Conservation (phyloP, 2,113 vertebrate species). For the Nannobrachium achirus region DNA sequence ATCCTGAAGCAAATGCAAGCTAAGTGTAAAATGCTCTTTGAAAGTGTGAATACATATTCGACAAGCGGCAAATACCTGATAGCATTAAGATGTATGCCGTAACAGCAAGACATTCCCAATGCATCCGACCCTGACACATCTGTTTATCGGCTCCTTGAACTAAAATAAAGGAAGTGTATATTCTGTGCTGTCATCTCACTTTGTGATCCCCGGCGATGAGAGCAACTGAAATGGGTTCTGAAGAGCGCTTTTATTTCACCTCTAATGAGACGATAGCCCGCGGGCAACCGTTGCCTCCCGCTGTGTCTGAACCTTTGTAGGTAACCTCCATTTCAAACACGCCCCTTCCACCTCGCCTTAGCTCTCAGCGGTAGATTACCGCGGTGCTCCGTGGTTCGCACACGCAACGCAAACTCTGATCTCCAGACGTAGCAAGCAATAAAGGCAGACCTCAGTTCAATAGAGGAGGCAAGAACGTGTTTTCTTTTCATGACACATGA, state of each 20-base stretch:
- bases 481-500: slow-evolving; percentile 55
- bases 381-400: slow-evolving; percentile 48
- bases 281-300: slow-evolving; percentile 63
- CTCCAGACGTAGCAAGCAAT: slow-evolving; percentile 50
- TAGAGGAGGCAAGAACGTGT: slow-evolving; percentile 52
- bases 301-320: slow-evolving; percentile 60
- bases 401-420: slow-evolving; percentile 58
- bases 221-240: slow-evolving; percentile 46
- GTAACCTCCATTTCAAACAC: slow-evolving; percentile 67
- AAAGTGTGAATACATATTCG: slow-evolving; percentile 35
- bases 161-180: slow-evolving; percentile 6
- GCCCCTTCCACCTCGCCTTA: slow-evolving; percentile 47
- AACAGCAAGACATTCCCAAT: slow-evolving; percentile 6
- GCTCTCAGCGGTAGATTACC: slow-evolving; percentile 36
- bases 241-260: slow-evolving; percentile 61
- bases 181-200: slow-evolving; percentile 28
- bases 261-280: slow-evolving; percentile 65
- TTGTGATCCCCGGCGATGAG: slow-evolving; percentile 36
- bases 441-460: slow-evolving; percentile 49
- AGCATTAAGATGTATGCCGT: slow-evolving; percentile 9
- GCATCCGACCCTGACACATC: slow-evolving; percentile 7
- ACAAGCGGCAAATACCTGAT: slow-evolving; percentile 4
- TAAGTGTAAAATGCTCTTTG: slow-evolving; percentile 40
- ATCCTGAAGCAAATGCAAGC: slow-evolving; percentile 59
- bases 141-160: slow-evolving; percentile 14